Evolutionary conservation across 2,113 vertebrate species (phyloP).

Genomic region (Notiomystis cincta): DNA sequence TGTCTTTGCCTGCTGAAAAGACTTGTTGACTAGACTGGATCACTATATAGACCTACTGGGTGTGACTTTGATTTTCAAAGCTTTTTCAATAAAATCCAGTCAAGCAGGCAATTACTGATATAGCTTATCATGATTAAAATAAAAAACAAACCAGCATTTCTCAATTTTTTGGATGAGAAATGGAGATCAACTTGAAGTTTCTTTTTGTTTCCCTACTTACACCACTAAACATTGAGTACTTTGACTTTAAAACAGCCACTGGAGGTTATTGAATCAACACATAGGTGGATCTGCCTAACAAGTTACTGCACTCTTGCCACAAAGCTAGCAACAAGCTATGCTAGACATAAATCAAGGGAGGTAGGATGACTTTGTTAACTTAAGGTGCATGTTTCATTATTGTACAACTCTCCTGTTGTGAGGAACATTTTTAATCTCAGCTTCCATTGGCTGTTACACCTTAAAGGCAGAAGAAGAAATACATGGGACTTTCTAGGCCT

Average conservation of each 20-base stretch:
- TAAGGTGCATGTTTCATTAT: background rate
- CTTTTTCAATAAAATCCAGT: background rate
- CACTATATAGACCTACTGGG: background rate
- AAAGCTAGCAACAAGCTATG: background rate
- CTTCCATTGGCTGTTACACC: background rate
- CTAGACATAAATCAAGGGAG: background rate
- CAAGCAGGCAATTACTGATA: background rate
- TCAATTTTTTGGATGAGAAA: background rate
- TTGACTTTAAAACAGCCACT: background rate
- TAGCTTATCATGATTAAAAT: background rate
- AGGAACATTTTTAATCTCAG: background rate
- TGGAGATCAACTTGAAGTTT: background rate
- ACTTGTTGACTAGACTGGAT: background rate
- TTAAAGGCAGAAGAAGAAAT: background rate
- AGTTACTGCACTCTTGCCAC: background rate
- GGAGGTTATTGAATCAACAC: background rate
- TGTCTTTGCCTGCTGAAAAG: background rate
- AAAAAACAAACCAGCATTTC: background rate
- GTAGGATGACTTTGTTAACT: background rate
- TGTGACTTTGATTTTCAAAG: background rate
- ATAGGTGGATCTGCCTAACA: background rate
- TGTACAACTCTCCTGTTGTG: background rate
- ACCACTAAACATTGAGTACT: background rate
- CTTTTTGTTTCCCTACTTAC: background rate
- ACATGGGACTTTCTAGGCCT: background rate